phyloP scores from a whole-genome alignment of 2,797 vertebrate genomes.

The Numenius phaeopus region DNA sequence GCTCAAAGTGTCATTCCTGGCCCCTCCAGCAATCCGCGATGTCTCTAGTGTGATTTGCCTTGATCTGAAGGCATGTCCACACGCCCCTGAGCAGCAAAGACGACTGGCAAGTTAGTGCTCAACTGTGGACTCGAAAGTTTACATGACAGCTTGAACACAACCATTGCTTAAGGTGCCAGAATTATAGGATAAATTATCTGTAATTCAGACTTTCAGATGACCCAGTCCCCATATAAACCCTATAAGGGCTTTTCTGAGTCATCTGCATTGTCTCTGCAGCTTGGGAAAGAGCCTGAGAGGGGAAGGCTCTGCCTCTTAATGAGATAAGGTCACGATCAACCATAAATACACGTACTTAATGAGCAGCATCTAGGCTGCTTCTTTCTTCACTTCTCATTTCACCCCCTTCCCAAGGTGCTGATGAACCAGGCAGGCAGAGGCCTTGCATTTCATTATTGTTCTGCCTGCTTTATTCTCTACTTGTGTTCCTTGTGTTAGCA shows the following conservation, averaged over 20 bases:
- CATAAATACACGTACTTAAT: background rate
- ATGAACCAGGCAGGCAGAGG: background rate
- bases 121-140: background rate
- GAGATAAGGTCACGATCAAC: conserved; percentile 29
- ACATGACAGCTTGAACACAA: fast-evolving
- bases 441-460: background rate
- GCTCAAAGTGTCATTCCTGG: background rate
- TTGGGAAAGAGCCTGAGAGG: background rate
- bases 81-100: background rate
- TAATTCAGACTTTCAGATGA: background rate
- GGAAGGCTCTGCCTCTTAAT: conserved; percentile 7
- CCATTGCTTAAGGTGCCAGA: fast-evolving
- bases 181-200: background rate
- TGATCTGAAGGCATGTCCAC: background rate
- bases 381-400: background rate
- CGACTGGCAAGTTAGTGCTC: background rate
- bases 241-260: background rate
- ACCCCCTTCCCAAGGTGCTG: background rate
- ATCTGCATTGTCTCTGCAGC: background rate
- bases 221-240: background rate
- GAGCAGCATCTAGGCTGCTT: background rate
- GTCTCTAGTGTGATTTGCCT: background rate
- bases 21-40: background rate
- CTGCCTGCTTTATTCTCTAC: fast-evolving
- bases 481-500: background rate